Evolutionary conservation across 2,888 invertebrate species (phyloP).

Genomic region (Dilophus febrilis): DNA sequence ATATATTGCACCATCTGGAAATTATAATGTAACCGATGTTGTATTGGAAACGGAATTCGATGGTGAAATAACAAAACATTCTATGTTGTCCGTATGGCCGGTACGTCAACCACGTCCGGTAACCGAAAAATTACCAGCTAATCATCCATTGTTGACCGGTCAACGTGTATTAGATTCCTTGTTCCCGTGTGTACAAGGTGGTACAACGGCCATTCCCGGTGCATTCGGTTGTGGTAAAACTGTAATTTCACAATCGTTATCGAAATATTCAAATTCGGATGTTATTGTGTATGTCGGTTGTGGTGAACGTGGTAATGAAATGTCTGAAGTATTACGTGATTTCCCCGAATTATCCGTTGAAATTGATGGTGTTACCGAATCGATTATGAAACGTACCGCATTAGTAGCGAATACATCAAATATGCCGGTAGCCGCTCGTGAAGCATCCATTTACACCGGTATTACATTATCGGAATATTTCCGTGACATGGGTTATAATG

Average conservation of each 20-base stretch:
- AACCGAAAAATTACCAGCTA: conserved; percentile 95
- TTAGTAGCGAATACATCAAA: conserved; percentile 99
- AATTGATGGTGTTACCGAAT: conserved; percentile 89
- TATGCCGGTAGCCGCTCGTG: conserved; percentile 99
- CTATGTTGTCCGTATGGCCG: conserved; percentile 99
- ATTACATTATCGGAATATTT: conserved; percentile 99
- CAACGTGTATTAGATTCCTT: conserved; percentile 96
- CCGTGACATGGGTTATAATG: conserved; percentile 98
- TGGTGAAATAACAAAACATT: conserved; percentile 78
- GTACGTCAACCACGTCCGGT: conserved; percentile 94
- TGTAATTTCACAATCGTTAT: conserved; percentile 97
- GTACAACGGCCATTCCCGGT: conserved; percentile 97
- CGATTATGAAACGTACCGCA: conserved; percentile 99
- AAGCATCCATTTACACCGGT: conserved; percentile 98
- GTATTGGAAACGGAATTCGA: conserved; percentile 98
- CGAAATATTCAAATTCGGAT: conserved; percentile 99
- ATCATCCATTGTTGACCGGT: conserved; percentile 94
- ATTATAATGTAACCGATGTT: conserved; percentile 87
- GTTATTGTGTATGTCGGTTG: conserved; percentile 99
- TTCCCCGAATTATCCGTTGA: conserved; percentile 97
- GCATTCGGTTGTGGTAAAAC: conserved; percentile 99
- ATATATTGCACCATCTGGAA: conserved; percentile 83
- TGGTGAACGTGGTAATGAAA: conserved; percentile 99
- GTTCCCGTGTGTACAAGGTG: conserved; percentile 98
- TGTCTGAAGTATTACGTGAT: conserved; percentile 98